A percentile compares a stretch with the other conserved stretches of the same genome.
These are phyloP conservation scores for Calephelis nemesis DNA, from an alignment of 1,140 invertebrate species.

Conservation along the genomic window DNA sequence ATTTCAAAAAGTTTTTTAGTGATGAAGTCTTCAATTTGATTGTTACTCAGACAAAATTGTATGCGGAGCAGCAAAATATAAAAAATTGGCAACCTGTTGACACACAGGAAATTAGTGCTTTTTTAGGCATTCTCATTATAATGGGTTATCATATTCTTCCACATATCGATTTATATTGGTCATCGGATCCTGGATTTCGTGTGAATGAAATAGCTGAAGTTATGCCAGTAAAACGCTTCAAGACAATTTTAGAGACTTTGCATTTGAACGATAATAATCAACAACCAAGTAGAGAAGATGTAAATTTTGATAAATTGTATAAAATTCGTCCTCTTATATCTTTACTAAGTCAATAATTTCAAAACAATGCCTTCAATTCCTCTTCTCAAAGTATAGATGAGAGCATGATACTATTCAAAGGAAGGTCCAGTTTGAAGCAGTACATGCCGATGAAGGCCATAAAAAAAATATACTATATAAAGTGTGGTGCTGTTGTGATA, in stretches of 20 bases:
- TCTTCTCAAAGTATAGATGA: conserved; percentile 37
- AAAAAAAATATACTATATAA: conserved; percentile 72
- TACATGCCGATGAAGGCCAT: conserved; percentile 70
- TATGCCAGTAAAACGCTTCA: conserved; percentile 64
- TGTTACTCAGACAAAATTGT: conserved; percentile 40
- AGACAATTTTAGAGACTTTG: conserved; percentile 48
- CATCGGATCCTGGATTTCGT: conserved; percentile 47
- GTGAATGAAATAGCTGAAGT: conserved; percentile 50
- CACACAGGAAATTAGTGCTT: conserved; percentile 39
- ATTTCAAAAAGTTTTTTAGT: conserved; percentile 40
- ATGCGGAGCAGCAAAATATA: conserved; percentile 39
- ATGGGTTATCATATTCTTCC: conserved; percentile 39
- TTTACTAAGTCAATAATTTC: conserved; percentile 7
- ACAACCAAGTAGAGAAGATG: conserved; percentile 29
- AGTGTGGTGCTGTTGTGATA: conserved; percentile 46
- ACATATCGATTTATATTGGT: conserved; percentile 52
- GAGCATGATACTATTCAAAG: conserved; percentile 52
- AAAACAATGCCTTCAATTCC: conserved; percentile 1
- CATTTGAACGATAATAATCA: conserved; percentile 57
- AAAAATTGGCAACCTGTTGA: too few relatives aligned
- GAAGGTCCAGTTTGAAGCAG: conserved; percentile 51
- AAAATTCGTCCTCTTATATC: too few relatives aligned
- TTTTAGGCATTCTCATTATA: conserved; percentile 41
- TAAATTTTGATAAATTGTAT: conserved; percentile 21
- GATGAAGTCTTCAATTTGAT: conserved; percentile 37